A percentile compares a stretch with the other conserved stretches of the same genome.
Evolutionary conservation across 2,797 vertebrate genomes (phyloP).

Genomic region (Cirrhinus mrigala): DNA sequence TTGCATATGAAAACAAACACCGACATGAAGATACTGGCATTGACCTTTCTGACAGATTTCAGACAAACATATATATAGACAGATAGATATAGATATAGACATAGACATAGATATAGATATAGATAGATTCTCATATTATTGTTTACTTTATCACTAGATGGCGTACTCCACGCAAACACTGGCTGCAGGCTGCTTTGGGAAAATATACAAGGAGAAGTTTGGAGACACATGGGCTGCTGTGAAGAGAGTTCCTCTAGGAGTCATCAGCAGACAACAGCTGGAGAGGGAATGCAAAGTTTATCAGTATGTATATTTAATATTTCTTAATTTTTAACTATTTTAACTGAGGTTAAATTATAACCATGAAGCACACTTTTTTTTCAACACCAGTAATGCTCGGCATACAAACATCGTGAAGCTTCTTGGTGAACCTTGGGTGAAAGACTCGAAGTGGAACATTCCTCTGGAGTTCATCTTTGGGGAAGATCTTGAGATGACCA

Average conservation of each 20-base stretch:
- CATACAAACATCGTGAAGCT: constrained; percentile 80
- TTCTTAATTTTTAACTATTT: constrained; percentile 2
- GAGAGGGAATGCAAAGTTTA: constrained; percentile 78
- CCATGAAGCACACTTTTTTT: neutral
- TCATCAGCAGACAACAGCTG: constrained; percentile 71
- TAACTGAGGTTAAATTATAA: neutral
- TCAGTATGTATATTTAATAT: constrained; percentile 67
- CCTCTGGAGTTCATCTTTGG: constrained; percentile 81
- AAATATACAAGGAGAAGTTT: constrained; percentile 77
- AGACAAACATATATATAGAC: neutral
- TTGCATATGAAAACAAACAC: neutral
- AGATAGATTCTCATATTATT: neutral
- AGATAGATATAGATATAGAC: neutral
- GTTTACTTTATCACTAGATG: constrained; percentile 64
- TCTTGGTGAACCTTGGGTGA: constrained; percentile 72
- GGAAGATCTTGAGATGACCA: constrained; percentile 80
- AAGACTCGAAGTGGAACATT: constrained; percentile 76
- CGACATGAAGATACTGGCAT: neutral
- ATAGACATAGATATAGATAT: neutral
- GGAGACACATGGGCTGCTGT: constrained; percentile 76
- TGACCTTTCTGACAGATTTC: neutral
- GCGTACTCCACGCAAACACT: constrained; percentile 74
- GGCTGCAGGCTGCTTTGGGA: constrained; percentile 78
- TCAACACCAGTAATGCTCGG: constrained; percentile 65
- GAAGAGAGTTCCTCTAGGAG: constrained; percentile 72